Conservation (phyloP, 2,888 invertebrate species). For the Drosophila demipolita region DNA sequence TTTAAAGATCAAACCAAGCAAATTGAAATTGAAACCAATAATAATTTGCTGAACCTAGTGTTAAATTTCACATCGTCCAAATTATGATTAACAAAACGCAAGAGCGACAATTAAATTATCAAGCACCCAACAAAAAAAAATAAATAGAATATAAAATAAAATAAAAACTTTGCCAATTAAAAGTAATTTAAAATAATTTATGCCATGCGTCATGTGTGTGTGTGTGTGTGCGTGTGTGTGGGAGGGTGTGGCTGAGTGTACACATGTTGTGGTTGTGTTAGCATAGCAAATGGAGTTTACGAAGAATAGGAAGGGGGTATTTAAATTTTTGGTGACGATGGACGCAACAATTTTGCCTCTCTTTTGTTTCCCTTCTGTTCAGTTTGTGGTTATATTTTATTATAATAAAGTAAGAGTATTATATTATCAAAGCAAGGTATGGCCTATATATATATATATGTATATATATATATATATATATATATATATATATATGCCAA, state of each 20-base stretch:
- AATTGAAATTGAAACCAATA: neutral
- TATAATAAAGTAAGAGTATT: no score
- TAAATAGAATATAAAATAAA: conserved; percentile 19
- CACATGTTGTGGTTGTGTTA: conserved; percentile 33
- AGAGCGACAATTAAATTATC: conserved; percentile 45
- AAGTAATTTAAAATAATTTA: conserved; percentile 79
- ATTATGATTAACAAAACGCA: conserved; percentile 5
- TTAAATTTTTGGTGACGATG: conserved; percentile 43
- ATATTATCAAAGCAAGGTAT: no score
- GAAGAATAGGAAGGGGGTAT: neutral
- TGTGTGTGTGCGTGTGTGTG: conserved; percentile 32
- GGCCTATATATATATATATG: neutral
- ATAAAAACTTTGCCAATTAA: conserved; percentile 73
- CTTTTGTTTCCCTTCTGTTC: no score
- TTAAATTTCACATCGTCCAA: neutral
- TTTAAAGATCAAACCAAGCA: neutral
- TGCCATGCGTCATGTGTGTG: conserved; percentile 67
- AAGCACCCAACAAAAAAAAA: conserved; percentile 35
- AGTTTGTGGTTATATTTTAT: no score
- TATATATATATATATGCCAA: neutral
- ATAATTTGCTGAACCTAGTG: neutral
- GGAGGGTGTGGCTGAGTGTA: conserved; percentile 37
- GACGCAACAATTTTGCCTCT: conserved; percentile 18
- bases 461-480: neutral
- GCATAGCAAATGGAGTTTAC: no score